Conservation (phyloP, 2,113 vertebrate genomes). For the Pterocles burchelli region DNA sequence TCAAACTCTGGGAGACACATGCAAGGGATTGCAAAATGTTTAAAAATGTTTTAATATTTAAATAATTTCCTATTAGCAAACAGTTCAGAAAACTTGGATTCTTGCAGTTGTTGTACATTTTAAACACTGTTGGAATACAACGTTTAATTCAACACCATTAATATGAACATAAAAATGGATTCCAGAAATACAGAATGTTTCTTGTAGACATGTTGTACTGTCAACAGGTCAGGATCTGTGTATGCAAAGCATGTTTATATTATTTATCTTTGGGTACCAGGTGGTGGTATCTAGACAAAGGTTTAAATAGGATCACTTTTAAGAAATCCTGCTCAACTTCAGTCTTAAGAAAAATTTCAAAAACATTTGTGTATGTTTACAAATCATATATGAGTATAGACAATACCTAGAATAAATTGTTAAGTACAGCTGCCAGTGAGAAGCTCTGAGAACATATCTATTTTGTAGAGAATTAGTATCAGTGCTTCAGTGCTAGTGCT, state of each 20-base stretch:
- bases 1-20: background rate
- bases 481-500: background rate
- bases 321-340: background rate
- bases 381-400: background rate
- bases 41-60: background rate
- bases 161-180: background rate
- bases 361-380: background rate
- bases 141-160: background rate
- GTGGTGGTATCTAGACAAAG: background rate
- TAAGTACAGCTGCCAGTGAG: background rate
- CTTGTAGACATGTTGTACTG: background rate
- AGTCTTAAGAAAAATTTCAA: background rate
- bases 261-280: background rate
- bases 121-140: background rate
- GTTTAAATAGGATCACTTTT: background rate
- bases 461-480: background rate
- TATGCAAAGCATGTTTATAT: background rate
- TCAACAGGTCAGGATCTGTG: background rate
- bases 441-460: background rate
- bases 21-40: background rate
- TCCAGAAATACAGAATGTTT: background rate
- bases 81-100: background rate
- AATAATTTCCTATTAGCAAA: background rate
- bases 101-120: background rate
- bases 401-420: background rate